These are phyloP conservation scores for Sinocyclocheilus rhinocerous DNA, from an alignment of 2,113 vertebrate species.

Conservation along the genomic window DNA sequence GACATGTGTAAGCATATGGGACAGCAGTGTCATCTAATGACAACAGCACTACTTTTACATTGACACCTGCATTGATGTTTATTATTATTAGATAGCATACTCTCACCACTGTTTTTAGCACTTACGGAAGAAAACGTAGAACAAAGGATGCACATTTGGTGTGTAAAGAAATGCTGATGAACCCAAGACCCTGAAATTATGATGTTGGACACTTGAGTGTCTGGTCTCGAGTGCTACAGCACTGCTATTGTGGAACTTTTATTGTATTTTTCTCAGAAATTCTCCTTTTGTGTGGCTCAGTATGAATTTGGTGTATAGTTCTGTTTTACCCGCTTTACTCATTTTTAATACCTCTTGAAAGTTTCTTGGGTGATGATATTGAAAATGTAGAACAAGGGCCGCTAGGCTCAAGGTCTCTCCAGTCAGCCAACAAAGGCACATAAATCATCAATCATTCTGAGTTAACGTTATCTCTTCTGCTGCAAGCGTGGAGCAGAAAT, in stretches of 20 bases:
- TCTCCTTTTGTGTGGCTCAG: not conserved
- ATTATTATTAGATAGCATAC: too few relatives aligned
- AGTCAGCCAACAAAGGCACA: slow-evolving; percentile 62
- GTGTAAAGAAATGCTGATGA: not conserved
- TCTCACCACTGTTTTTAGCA: too few relatives aligned
- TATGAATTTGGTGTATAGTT: not conserved
- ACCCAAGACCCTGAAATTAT: not conserved
- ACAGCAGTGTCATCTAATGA: too few relatives aligned
- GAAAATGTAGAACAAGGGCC: slow-evolving; percentile 55
- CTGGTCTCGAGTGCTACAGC: not conserved
- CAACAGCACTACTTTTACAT: too few relatives aligned
- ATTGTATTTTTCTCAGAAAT: not conserved
- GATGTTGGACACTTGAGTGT: not conserved
- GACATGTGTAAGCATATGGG: too few relatives aligned
- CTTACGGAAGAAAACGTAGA: not conserved
- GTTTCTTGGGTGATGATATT: slow-evolving; percentile 57
- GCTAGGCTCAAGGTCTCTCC: slow-evolving; percentile 45
- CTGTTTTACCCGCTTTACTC: not conserved
- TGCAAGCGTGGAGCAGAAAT: slow-evolving; percentile 38
- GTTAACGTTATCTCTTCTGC: slow-evolving; percentile 65
- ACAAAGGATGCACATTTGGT: not conserved
- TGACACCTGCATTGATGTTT: too few relatives aligned
- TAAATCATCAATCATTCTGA: slow-evolving; percentile 66
- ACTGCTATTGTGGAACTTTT: not conserved
- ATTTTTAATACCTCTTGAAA: not conserved